These are phyloP conservation scores for Calameuta idolon DNA, from an alignment of 2,888 invertebrate genomes.

Conservation along the genomic window DNA sequence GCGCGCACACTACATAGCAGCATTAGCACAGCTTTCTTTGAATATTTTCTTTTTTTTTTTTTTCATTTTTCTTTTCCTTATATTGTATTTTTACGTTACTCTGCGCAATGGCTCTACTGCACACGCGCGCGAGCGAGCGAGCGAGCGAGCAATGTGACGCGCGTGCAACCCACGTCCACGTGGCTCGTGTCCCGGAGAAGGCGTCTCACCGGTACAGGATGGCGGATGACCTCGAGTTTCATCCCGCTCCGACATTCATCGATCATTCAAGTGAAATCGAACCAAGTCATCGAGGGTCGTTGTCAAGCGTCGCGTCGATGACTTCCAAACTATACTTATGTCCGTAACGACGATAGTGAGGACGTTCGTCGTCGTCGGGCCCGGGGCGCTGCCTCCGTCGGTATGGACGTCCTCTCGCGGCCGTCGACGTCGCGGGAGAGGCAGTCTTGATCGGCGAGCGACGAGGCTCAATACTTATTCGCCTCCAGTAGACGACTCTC, in stretches of 20 bases:
- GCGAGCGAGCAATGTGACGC: background rate
- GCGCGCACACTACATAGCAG: slow-evolving; percentile 16
- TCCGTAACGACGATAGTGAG: background rate
- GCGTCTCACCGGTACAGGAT: slow-evolving; percentile 2
- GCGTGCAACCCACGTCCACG: slow-evolving; percentile 1
- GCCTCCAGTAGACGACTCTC: slow-evolving; percentile 53
- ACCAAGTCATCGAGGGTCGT: background rate
- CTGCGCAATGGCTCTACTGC: slow-evolving; percentile 1
- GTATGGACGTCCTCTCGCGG: background rate
- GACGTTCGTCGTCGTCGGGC: background rate
- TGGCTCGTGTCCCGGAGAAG: slow-evolving; percentile 3
- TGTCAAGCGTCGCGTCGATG: background rate
- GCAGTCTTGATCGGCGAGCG: slow-evolving; percentile 65
- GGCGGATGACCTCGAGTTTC: background rate
- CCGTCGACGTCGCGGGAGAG: slow-evolving; percentile 37
- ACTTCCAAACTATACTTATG: background rate
- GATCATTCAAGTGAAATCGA: background rate
- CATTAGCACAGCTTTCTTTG: slow-evolving; percentile 14
- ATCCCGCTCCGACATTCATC: background rate
- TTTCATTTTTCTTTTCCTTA: background rate
- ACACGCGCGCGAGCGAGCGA: background rate
- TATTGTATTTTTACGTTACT: background rate
- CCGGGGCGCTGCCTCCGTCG: background rate
- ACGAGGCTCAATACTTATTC: slow-evolving; percentile 60
- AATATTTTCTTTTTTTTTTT: background rate